phyloP scores from a whole-genome alignment of 2,888 invertebrate species.

The Osmoderma eremita region DNA sequence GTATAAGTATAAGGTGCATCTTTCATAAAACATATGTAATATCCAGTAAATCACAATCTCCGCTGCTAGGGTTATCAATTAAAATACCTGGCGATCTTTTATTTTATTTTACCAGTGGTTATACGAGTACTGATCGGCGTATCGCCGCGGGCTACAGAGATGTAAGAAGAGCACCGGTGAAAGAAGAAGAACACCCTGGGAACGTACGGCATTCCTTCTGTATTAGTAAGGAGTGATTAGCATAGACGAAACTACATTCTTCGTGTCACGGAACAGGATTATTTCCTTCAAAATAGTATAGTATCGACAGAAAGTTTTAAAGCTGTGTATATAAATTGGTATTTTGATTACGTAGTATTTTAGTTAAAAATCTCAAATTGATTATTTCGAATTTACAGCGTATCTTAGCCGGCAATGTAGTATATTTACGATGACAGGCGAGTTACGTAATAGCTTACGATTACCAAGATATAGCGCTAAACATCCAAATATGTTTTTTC shows the following conservation, averaged over 20 bases:
- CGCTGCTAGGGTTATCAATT: conserved; percentile 15
- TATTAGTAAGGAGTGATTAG: conserved; percentile 43
- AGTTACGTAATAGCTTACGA: no score
- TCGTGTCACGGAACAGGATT: conserved; percentile 46
- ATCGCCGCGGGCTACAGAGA: conserved; percentile 16
- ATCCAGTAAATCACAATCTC: conserved; percentile 33
- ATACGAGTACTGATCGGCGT: conserved; percentile 12
- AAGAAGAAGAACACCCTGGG: conserved; percentile 31
- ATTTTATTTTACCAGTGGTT: conserved; percentile 21
- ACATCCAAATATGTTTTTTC: no score
- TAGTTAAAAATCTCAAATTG: no score
- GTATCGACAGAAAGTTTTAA: conserved; percentile 8
- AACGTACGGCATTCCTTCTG: conserved; percentile 35
- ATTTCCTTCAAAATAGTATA: conserved; percentile 6
- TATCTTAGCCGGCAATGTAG: no score
- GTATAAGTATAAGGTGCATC: not conserved
- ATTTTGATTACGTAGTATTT: no score
- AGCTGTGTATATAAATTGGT: no score
- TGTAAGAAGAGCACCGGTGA: conserved; percentile 28
- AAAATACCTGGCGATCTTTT: conserved; percentile 36
- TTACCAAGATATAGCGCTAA: no score
- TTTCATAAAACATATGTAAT: conserved; percentile 10
- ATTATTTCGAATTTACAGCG: no score
- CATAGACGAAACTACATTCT: conserved; percentile 48
- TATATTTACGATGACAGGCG: no score